Conservation (phyloP, 2,113 vertebrate species). For the Pedionomus torquatus region DNA sequence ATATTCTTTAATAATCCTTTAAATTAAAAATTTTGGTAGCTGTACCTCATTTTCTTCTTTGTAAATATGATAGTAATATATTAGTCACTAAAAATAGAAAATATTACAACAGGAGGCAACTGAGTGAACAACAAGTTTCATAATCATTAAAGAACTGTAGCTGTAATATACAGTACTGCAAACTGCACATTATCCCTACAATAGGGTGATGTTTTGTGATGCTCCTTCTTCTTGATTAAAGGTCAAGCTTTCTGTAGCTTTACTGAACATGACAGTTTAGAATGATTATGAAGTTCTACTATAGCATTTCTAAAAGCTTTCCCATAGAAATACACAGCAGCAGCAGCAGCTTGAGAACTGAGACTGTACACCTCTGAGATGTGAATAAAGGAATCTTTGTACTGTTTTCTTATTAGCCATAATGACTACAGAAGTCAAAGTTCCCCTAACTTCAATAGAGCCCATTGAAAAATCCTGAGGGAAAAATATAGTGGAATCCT, state of each 20-base stretch:
- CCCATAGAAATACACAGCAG: background rate
- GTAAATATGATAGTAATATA: background rate
- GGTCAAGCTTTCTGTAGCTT: background rate
- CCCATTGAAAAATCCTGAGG: background rate
- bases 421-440: background rate
- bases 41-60: background rate
- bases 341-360: background rate
- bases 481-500: background rate
- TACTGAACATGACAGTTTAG: background rate
- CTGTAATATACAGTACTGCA: background rate
- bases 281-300: background rate
- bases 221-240: slow-evolving; percentile 36
- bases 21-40: background rate
- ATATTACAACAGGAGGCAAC: background rate
- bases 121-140: background rate
- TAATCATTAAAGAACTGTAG: background rate
- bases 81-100: background rate
- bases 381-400: background rate
- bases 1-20: background rate
- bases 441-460: background rate
- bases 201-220: background rate
- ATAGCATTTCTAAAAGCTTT: background rate
- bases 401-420: background rate
- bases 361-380: background rate
- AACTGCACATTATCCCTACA: background rate